Percentiles rank a stretch among this genome's conserved stretches.
Evolutionary conservation across 1,140 invertebrate genomes (phyloP).

Genomic region (Philopotamus ludificatus): DNA sequence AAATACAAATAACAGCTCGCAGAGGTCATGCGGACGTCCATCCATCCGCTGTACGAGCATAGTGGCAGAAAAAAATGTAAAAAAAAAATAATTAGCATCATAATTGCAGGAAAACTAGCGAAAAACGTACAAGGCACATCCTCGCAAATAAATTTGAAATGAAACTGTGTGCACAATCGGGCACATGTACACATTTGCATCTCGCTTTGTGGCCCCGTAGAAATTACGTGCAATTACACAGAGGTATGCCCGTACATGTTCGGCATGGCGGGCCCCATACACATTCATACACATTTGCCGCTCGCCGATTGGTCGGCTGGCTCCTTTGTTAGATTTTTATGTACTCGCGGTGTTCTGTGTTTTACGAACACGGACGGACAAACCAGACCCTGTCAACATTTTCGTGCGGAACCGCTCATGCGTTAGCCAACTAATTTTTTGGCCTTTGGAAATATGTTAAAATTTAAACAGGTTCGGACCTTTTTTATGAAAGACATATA

Average conservation of each 20-base stretch:
- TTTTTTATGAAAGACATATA: no score
- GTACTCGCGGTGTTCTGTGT: conserved; percentile 1
- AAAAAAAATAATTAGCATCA: no score
- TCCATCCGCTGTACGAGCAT: no score
- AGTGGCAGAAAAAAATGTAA: no score
- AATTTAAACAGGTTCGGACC: no score
- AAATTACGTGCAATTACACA: conserved; percentile 29
- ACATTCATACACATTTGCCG: conserved; percentile 19
- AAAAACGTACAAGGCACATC: no score
- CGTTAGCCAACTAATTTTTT: background rate
- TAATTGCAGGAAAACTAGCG: no score
- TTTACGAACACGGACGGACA: background rate
- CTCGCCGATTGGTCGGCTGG: conserved; percentile 32
- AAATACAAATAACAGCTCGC: no score
- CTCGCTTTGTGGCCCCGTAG: background rate
- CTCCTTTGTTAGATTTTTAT: conserved; percentile 31
- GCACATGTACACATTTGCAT: conserved; percentile 6
- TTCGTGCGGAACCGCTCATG: background rate
- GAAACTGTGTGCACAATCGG: no score
- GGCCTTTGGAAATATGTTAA: background rate
- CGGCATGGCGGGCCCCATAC: background rate
- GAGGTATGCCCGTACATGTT: background rate
- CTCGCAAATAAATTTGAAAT: no score
- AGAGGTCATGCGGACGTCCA: no score
- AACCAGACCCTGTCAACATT: conserved; percentile 7